Evolutionary conservation across 2,888 invertebrate genomes (phyloP).

Genomic region (Desoria tigrina): DNA sequence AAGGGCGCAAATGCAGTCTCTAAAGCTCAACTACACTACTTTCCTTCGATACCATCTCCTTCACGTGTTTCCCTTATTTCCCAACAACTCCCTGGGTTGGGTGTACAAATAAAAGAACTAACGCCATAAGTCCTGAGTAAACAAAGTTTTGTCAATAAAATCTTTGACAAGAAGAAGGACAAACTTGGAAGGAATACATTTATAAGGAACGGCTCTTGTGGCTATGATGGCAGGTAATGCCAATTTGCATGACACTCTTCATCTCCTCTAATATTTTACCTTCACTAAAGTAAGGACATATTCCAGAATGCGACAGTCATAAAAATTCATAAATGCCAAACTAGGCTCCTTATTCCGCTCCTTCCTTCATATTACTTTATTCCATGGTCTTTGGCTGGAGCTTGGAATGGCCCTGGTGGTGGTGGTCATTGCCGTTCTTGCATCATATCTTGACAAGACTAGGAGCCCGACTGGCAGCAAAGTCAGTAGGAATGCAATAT

Average conservation of each 20-base stretch:
- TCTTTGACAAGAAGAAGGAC: slow-evolving; percentile 2
- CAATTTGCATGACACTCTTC: slow-evolving; percentile 9
- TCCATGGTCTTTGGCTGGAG: neutral
- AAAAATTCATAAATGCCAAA: slow-evolving; percentile 12
- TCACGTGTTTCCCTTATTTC: neutral
- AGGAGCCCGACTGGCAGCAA: too few relatives aligned
- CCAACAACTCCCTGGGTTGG: neutral
- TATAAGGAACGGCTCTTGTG: neutral
- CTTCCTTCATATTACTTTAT: neutral
- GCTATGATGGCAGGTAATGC: neutral
- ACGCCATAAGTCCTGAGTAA: neutral
- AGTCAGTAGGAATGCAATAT: too few relatives aligned
- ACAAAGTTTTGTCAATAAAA: slow-evolving; percentile 19
- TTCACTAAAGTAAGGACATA: neutral
- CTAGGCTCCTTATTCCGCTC: neutral
- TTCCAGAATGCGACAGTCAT: neutral
- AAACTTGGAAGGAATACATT: neutral
- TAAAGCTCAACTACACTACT: too few relatives aligned
- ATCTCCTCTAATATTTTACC: neutral
- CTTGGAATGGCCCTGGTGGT: too few relatives aligned
- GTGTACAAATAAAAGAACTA: neutral
- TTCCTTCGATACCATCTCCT: slow-evolving; percentile 2
- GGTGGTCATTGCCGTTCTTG: neutral
- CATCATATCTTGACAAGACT: too few relatives aligned
- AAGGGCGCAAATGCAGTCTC: too few relatives aligned